A percentile compares a stretch with the other conserved stretches of the same genome.
Evolutionary conservation across 2,888 invertebrate species (phyloP).

Genomic region (Pollenia griseotomentosa): DNA sequence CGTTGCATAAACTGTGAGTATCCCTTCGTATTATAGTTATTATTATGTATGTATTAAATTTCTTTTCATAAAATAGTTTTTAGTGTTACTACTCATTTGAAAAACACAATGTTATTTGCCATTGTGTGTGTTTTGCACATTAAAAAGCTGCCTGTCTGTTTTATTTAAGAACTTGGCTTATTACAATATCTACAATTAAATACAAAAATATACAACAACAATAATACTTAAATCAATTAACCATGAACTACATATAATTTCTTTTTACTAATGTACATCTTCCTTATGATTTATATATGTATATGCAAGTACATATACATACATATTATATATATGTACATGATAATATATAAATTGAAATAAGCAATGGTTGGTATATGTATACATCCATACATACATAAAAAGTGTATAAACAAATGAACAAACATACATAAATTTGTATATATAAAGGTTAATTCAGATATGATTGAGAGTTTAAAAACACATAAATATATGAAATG

Average conservation of each 20-base stretch:
- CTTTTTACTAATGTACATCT: constrained; percentile 9
- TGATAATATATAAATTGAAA: too few relatives aligned
- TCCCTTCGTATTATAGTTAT: constrained; percentile 13
- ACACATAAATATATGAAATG: too few relatives aligned
- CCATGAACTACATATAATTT: constrained; percentile 21
- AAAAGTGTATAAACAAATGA: too few relatives aligned
- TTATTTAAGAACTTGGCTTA: constrained; percentile 13
- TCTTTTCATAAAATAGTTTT: constrained; percentile 6
- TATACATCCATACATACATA: constrained; percentile 14
- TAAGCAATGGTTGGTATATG: constrained; percentile 19
- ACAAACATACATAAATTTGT: too few relatives aligned
- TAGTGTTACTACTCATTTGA: constrained; percentile 15
- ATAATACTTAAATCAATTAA: constrained; percentile 21
- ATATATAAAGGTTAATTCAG: too few relatives aligned
- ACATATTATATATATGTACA: background rate
- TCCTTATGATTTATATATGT: constrained; percentile 6
- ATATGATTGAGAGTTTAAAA: too few relatives aligned
- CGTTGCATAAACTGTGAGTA: constrained; percentile 8
- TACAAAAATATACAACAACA: background rate
- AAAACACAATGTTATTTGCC: constrained; percentile 21
- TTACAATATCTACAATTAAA: background rate
- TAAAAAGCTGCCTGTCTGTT: constrained; percentile 30
- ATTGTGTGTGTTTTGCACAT: constrained; percentile 25
- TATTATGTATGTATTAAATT: constrained; percentile 17
- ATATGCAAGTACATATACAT: background rate